phyloP scores from a whole-genome alignment of 2,797 vertebrate genomes.

The Tragelaphus eurycerus region DNA sequence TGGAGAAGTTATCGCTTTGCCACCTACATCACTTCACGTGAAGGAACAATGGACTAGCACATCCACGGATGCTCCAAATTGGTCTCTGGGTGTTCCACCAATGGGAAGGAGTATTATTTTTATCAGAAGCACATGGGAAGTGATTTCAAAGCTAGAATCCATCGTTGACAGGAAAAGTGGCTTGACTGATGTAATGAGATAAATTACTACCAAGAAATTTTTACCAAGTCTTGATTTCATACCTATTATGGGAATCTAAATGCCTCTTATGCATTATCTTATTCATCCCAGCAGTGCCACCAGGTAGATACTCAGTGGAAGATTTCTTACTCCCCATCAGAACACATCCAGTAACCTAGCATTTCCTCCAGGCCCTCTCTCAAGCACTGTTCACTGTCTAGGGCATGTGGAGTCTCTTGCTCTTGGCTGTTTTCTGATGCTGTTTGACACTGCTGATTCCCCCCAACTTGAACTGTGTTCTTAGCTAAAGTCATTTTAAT shows the following conservation, averaged over 20 bases:
- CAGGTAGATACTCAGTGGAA: background rate
- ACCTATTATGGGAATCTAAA: background rate
- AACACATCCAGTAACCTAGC: background rate
- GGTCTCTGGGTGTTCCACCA: accelerated
- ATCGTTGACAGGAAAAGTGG: background rate
- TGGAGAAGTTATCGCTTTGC: too few species aligned
- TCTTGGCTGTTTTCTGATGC: background rate
- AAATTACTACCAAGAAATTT: background rate
- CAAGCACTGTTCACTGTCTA: background rate
- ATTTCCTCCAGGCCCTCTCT: background rate
- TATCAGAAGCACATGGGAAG: background rate
- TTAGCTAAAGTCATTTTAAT: background rate
- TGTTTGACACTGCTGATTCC: background rate
- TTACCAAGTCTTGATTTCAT: background rate
- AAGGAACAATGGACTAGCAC: background rate
- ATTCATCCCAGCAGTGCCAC: background rate
- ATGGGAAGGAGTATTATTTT: background rate
- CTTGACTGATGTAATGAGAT: background rate
- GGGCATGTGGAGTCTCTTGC: accelerated
- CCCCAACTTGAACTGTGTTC: background rate
- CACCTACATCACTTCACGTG: accelerated
- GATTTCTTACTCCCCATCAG: background rate
- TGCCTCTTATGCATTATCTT: background rate
- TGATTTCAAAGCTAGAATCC: background rate
- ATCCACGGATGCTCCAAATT: background rate